A percentile compares a stretch with the other conserved stretches of the same genome.
Evolutionary conservation across 2,113 vertebrate genomes (phyloP).

Genomic region (Okapia johnstoni): DNA sequence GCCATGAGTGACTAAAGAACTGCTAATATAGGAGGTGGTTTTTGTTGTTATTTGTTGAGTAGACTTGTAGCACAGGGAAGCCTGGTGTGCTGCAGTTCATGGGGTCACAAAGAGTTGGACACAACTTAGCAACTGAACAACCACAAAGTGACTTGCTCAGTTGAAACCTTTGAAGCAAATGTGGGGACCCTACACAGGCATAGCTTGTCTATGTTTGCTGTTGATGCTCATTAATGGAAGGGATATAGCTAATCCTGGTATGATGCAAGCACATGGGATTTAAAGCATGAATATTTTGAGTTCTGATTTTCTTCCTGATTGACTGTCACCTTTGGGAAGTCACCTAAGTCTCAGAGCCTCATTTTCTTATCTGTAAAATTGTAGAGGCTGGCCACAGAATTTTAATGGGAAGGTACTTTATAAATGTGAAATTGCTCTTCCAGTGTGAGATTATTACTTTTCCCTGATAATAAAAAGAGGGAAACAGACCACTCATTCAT

Average conservation of each 20-base stretch:
- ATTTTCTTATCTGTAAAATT: constrained; percentile 18
- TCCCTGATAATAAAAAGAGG: not conserved
- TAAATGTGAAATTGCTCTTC: not conserved
- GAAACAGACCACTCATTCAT: not conserved
- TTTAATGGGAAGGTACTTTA: constrained; percentile 7
- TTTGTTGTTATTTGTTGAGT: not conserved
- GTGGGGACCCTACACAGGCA: not conserved
- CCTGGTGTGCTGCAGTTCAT: not conserved
- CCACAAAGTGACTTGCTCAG: not conserved
- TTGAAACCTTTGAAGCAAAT: constrained; percentile 18
- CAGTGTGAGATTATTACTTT: constrained; percentile 10
- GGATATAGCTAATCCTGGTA: not conserved
- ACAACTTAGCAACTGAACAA: not conserved
- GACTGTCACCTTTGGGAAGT: not conserved
- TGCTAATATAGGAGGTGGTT: not conserved
- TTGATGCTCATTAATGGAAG: not conserved
- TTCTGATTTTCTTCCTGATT: constrained; percentile 10
- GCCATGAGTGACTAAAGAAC: not conserved
- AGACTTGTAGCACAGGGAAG: not conserved
- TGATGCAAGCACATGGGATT: not conserved
- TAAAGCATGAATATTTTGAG: not conserved
- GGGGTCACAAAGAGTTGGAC: not conserved
- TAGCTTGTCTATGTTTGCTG: not conserved
- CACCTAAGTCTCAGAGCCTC: not conserved
- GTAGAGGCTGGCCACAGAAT: not conserved